Conservation (phyloP, 1,140 invertebrate species). For the Apis mellifera region DNA sequence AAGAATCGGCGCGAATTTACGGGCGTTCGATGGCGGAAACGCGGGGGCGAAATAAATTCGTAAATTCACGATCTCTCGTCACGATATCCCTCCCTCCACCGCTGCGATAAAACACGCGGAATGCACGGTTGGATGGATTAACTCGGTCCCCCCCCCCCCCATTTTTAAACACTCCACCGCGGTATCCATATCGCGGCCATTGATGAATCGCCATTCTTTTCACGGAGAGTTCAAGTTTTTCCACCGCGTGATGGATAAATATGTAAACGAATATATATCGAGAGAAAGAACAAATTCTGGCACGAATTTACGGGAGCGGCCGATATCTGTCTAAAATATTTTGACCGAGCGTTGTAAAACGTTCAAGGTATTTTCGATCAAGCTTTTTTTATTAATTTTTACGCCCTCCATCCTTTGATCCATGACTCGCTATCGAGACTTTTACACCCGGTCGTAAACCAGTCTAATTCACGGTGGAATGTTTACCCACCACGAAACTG, state of each 20-base stretch:
- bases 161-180: conserved; percentile 4
- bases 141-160: too few relatives aligned
- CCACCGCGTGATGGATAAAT: neutral
- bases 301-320: too few relatives aligned
- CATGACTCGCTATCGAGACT: too few relatives aligned
- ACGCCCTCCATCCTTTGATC: too few relatives aligned
- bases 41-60: conserved; percentile 1
- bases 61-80: conserved; percentile 1
- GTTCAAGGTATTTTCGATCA: too few relatives aligned
- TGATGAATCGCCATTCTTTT: conserved; percentile 15
- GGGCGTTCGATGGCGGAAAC: neutral
- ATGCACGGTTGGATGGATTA: neutral
- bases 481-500: neutral
- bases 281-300: neutral
- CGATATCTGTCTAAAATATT: neutral
- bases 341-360: too few relatives aligned
- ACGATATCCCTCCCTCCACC: neutral
- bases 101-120: conserved; percentile 16
- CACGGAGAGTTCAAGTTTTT: neutral
- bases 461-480: conserved; percentile 2
- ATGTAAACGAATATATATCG: neutral
- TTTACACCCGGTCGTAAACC: neutral
- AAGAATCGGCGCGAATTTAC: conserved; percentile 29
- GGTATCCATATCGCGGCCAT: conserved; percentile 6
- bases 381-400: too few relatives aligned